phyloP scores from a whole-genome alignment of 2,797 vertebrate species.

The Coregonus ussuriensis region DNA sequence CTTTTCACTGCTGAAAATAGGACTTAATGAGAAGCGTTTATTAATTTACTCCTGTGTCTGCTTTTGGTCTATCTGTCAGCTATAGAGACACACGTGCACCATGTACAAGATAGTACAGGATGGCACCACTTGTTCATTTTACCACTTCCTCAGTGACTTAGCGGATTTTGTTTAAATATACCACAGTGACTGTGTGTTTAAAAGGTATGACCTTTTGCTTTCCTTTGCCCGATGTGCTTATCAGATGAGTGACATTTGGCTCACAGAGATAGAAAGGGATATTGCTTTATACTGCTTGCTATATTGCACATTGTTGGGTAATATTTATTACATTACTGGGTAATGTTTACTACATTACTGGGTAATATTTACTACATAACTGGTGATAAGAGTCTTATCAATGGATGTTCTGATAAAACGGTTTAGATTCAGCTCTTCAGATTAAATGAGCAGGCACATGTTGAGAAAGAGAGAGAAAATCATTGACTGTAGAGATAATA shows the following conservation, averaged over 20 bases:
- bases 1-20: background rate
- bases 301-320: background rate
- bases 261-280: too few relatives aligned
- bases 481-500: constrained; percentile 12
- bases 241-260: background rate
- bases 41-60: background rate
- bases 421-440: background rate
- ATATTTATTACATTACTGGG: too few relatives aligned
- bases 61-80: background rate
- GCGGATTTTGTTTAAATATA: too few relatives aligned
- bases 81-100: too few relatives aligned
- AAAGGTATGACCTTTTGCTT: too few relatives aligned
- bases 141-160: too few relatives aligned
- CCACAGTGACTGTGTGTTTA: too few relatives aligned
- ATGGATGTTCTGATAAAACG: background rate
- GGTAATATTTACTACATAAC: background rate
- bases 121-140: too few relatives aligned
- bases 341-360: too few relatives aligned
- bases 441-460: background rate
- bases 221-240: too few relatives aligned
- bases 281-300: too few relatives aligned
- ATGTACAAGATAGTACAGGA: too few relatives aligned
- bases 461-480: background rate
- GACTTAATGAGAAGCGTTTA: background rate
- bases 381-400: background rate